Evolutionary conservation across 2,888 invertebrate genomes (phyloP).

Genomic region (Nycteola revayana): DNA sequence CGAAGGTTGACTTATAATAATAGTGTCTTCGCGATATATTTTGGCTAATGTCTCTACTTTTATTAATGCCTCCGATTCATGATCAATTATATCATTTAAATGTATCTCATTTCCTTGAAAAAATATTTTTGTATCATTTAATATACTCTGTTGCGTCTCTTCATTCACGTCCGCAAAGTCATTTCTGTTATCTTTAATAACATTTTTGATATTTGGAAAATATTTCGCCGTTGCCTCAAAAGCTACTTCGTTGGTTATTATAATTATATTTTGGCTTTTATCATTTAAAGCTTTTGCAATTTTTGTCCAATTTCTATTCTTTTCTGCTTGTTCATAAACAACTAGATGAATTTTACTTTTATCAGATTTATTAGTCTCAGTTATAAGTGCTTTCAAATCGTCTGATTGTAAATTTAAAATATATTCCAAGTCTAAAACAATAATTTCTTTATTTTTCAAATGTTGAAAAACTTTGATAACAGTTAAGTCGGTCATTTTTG

Average conservation of each 20-base stretch:
- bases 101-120: constrained; percentile 14
- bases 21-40: constrained; percentile 8
- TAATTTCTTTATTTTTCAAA: constrained; percentile 1
- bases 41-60: constrained; percentile 8
- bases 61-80: constrained; percentile 2
- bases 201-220: constrained; percentile 1
- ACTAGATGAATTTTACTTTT: constrained; percentile 5
- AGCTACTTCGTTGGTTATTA: constrained; percentile 3
- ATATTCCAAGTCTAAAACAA: constrained; percentile 13
- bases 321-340: constrained; percentile 4
- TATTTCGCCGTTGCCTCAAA: constrained; percentile 1
- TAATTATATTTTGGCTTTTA: constrained; percentile 1
- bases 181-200: constrained; percentile 1
- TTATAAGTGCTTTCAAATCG: constrained; percentile 2
- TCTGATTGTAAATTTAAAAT: constrained; percentile 7
- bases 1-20: constrained; percentile 5
- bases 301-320: constrained; percentile 1
- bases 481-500: constrained; percentile 11
- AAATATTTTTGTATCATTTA: constrained; percentile 3
- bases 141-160: constrained; percentile 5
- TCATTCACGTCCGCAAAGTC: constrained; percentile 7
- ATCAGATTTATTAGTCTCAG: constrained; percentile 4
- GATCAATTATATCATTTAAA: constrained; percentile 8
- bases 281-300: constrained; percentile 1
- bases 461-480: constrained; percentile 14